phyloP scores from a whole-genome alignment of 2,113 vertebrate species.

The Tyto alba region DNA sequence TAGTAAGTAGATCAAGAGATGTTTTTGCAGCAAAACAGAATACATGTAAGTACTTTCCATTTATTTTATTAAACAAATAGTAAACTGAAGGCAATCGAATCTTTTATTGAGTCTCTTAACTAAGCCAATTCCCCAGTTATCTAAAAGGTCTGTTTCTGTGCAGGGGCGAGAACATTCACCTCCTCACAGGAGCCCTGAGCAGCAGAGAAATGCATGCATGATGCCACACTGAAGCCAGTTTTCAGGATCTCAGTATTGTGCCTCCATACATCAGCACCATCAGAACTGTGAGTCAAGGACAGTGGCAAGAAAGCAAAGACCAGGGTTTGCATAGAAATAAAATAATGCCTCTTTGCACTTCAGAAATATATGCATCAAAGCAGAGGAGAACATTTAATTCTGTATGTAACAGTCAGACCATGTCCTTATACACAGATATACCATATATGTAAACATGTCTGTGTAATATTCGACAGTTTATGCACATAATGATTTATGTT shows the following conservation, averaged over 20 bases:
- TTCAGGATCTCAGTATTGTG: not conserved
- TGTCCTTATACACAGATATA: not conserved
- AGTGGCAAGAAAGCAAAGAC: not conserved
- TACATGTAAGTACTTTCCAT: not conserved
- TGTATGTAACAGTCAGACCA: not conserved
- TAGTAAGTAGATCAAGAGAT: not conserved
- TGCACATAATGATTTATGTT: not conserved
- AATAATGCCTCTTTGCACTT: not conserved
- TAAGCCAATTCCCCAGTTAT: not conserved
- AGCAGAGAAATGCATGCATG: not conserved
- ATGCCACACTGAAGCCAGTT: not conserved
- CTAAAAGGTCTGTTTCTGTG: not conserved
- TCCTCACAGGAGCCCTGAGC: not conserved
- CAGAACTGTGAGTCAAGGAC: not conserved
- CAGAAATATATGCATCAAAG: not conserved
- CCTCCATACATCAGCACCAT: not conserved
- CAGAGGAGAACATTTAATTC: not conserved
- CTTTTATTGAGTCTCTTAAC: not conserved
- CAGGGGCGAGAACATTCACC: rapidly evolving
- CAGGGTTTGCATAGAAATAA: not conserved
- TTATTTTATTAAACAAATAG: not conserved
- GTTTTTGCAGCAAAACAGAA: not conserved
- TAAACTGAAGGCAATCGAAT: not conserved
- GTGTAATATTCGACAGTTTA: not conserved
- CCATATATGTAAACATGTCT: not conserved